Evolutionary conservation across 2,113 vertebrate species (phyloP).

Genomic region (Geococcyx californianus): DNA sequence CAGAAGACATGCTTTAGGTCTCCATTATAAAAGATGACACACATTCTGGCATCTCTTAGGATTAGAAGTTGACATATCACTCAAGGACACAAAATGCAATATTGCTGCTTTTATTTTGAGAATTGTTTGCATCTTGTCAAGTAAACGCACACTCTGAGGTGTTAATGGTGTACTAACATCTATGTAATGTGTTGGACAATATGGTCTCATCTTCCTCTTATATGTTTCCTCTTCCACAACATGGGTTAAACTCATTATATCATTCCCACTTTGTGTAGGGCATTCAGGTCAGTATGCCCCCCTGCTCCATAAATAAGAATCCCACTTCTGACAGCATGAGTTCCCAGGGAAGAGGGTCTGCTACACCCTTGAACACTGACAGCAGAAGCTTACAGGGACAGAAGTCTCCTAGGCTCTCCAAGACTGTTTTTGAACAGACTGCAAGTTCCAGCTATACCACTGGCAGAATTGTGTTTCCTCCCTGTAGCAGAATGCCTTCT

Average conservation of each 20-base stretch:
- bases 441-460: neutral
- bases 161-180: neutral
- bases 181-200: neutral
- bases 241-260: neutral
- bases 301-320: neutral
- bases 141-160: neutral
- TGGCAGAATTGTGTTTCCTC: neutral
- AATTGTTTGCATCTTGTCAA: neutral
- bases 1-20: neutral
- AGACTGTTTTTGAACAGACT: neutral
- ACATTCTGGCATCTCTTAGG: neutral
- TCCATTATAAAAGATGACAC: neutral
- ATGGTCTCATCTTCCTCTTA: neutral
- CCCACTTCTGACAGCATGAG: neutral
- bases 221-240: no score
- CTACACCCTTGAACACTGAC: neutral
- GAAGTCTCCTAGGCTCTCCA: neutral
- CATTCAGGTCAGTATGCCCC: neutral
- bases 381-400: neutral
- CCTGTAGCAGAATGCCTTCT: neutral
- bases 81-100: neutral
- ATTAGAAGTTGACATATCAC: neutral
- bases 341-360: neutral
- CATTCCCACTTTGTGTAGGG: neutral
- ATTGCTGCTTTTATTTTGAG: neutral